Evolutionary conservation across 1,140 invertebrate genomes (phyloP).

Genomic region (Steinernema feltiae): DNA sequence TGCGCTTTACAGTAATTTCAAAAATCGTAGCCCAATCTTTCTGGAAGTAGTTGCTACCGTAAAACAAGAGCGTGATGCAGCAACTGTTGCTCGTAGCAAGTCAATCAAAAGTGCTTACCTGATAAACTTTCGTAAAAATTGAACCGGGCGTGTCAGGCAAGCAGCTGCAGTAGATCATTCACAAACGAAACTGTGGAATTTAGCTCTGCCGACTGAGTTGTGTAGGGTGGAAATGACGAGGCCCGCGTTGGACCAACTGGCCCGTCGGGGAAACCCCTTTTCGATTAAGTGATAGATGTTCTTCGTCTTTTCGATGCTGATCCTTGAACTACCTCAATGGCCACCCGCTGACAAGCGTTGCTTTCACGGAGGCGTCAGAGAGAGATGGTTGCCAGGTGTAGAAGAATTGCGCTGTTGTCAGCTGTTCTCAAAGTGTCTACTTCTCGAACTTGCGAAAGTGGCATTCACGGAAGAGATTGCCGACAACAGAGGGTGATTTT

Average conservation of each 20-base stretch:
- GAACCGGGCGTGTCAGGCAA: neutral
- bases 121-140: neutral
- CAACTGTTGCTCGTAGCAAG: too few relatives aligned
- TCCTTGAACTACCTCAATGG: slow-evolving; percentile 1
- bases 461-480: neutral
- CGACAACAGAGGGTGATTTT: neutral
- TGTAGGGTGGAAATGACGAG: neutral
- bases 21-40: too few relatives aligned
- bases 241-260: neutral
- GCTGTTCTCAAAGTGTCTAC: neutral
- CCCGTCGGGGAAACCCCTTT: neutral
- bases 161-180: neutral
- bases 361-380: neutral
- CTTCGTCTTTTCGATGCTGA: neutral
- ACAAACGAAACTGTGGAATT: neutral
- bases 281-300: neutral
- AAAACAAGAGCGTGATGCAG: neutral
- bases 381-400: too few relatives aligned
- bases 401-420: too few relatives aligned
- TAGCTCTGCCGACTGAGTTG: neutral
- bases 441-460: neutral
- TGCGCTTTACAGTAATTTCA: too few relatives aligned
- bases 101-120: too few relatives aligned
- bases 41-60: neutral
- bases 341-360: neutral